Evolutionary conservation across 2,888 invertebrate genomes (phyloP), one percentile per base, ranked within the genome.

Genomic region (Drosophila acutilabella): DNA sequence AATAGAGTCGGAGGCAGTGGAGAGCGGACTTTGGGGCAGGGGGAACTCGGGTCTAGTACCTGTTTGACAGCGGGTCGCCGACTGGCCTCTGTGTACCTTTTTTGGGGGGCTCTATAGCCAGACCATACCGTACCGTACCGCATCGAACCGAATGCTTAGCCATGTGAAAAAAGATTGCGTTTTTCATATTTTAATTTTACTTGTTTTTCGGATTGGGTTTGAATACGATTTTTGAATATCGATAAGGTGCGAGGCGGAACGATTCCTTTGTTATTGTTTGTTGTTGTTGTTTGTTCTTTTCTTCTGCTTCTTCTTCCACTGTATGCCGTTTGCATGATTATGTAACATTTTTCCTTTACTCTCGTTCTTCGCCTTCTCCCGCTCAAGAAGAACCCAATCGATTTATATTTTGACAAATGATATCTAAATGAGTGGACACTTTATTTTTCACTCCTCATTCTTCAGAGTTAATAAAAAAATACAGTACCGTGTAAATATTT

Each of bases 391-490:
- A 71, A 30, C 7, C 30, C 30, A 71, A 73, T 74, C 83, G 83
- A 72, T 83, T 87, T 87, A 82, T 85, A 80, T 88, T 88, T 88
- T 90, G 89, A 89, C 90, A 87, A 90, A 89, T 89, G 89, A 86
- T 81, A 73, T 73, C 64, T 67, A 74, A 84, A 80, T 89, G 90
- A 90, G 73, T 89, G 70, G 77, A 86, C 89, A 89, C 44, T 80
- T 78, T 30, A 30, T 30, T 81, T 71, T 51, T n/a, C 44, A 53
- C 41, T 44, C 38, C 50, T 42, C 33, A 23, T 48, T 58, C 52
- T 48, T 18, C 7, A 11, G 38, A 67, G 74, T 74, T 74, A 70
- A 78, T 74, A 72, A 72, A 73, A 73, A 66, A 65, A 66, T 44
- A 41, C 36, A 13, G 30, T 30, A 16, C 48, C 68, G 61, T 72